Evolutionary conservation across 1,140 invertebrate species (phyloP), one percentile per base, ranked within the genome.

Genomic region (Drosophila erecta): DNA sequence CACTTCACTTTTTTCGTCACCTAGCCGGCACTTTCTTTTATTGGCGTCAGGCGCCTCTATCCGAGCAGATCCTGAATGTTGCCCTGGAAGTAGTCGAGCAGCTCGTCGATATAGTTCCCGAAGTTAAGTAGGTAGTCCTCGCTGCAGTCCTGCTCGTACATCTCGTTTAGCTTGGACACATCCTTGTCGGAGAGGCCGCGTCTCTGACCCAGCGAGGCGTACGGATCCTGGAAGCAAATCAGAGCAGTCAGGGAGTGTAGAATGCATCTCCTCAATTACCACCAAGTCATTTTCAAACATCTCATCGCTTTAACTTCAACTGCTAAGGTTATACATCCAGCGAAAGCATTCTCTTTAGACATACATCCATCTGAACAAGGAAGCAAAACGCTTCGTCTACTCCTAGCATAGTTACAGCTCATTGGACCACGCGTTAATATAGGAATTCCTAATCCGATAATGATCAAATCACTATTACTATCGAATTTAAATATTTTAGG

Each of bases 111-210:
- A 41, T 90, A 91, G 50, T 47, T 73, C 1, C 83, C 77, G 27
- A 91, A 78, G 41, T 72, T 78, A 15, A 91, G 70, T 14, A 91
- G 51, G 12, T 66, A 71, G 54, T 59, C 60, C 8, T 62, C 76
- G 47, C 84, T 76, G 67, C 93, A 94, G 67, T 93, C 91, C 10
- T 90, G 89, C 58, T 93, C 84, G 79, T 96, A 96, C 95, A 96
- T 96, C 71, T 92, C 93, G 72, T 94, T 94, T 2, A 96, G 73
- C 84, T 96, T 96, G 4, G 92, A 70, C 8, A 95, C 92, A 70
- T 96, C 95, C 50, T 94, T 95, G 46, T 94, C 93, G 44, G 95
- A 96, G 37, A 96, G 90, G 35, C 94, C 95, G 12, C 93, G 90
- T 53, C 95, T 93, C 92, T 96, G 95, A 6, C 95, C 95, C 54